Evolutionary conservation across 1,140 invertebrate genomes (phyloP).

Genomic region (Trissolcus basalis): DNA sequence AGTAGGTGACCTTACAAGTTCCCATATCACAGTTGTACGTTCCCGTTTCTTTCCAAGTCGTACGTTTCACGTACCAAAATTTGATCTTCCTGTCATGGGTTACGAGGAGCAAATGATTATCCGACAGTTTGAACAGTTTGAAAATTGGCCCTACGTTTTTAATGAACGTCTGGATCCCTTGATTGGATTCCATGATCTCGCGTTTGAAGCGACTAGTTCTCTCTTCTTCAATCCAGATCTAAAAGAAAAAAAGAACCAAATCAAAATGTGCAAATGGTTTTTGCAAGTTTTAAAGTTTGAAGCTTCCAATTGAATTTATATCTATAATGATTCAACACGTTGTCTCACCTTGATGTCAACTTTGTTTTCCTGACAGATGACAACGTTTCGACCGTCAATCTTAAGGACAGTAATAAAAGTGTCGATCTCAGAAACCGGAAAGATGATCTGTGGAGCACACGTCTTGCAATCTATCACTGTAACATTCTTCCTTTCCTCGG

Average conservation of each 20-base stretch:
- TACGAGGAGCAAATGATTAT: constrained; percentile 62
- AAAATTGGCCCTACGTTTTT: constrained; percentile 61
- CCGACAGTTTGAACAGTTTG: constrained; percentile 58
- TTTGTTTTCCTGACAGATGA: constrained; percentile 61
- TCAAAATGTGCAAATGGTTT: constrained; percentile 8
- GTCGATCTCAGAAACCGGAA: constrained; percentile 41
- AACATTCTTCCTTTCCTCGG: constrained; percentile 56
- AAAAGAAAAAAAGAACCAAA: background rate
- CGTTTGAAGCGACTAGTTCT: constrained; percentile 4
- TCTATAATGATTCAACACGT: too few species aligned
- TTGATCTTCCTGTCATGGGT: constrained; percentile 60
- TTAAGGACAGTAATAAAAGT: constrained; percentile 61
- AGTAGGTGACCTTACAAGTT: constrained; percentile 51
- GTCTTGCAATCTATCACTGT: constrained; percentile 56
- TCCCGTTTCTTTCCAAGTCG: constrained; percentile 49
- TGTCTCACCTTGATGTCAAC: constrained; percentile 63
- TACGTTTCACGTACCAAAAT: constrained; percentile 60
- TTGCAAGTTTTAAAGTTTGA: too few species aligned
- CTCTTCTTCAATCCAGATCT: constrained; percentile 40
- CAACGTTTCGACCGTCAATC: constrained; percentile 35
- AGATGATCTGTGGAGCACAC: constrained; percentile 31
- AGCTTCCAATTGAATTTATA: too few species aligned
- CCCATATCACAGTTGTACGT: constrained; percentile 19
- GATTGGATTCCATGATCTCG: constrained; percentile 10
- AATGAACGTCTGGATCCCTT: constrained; percentile 13